These are phyloP conservation scores for Istiophorus platypterus DNA, from an alignment of 2,113 vertebrate genomes.

Conservation along the genomic window DNA sequence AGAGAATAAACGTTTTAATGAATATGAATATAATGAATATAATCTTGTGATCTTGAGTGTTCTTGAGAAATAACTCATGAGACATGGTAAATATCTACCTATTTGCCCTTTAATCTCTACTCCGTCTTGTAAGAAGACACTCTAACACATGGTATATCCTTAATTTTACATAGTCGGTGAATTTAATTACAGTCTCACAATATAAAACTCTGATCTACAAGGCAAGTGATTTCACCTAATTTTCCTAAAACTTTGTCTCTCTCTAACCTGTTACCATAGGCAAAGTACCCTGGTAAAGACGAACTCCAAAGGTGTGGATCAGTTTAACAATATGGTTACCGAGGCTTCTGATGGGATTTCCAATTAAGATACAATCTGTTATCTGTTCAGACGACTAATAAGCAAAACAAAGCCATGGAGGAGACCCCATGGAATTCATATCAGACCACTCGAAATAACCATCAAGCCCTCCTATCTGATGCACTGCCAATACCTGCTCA, in stretches of 20 bases:
- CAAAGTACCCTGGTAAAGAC: constrained; percentile 27
- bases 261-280: constrained; percentile 26
- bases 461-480: constrained; percentile 77
- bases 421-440: constrained; percentile 81
- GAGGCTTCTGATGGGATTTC: constrained; percentile 81
- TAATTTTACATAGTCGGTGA: neutral
- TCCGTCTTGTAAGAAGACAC: too few species aligned
- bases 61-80: too few species aligned
- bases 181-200: neutral
- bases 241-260: constrained; percentile 1
- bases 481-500: constrained; percentile 77
- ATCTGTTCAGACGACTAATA: constrained; percentile 84
- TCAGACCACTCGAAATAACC: constrained; percentile 82
- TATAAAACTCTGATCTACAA: neutral
- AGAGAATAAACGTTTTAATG: too few species aligned
- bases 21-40: too few species aligned
- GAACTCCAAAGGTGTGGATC: constrained; percentile 67
- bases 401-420: constrained; percentile 80
- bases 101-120: too few species aligned
- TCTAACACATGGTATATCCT: neutral
- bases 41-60: too few species aligned
- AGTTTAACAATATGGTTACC: constrained; percentile 77
- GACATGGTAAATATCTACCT: too few species aligned
- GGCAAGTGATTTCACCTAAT: neutral
- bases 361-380: constrained; percentile 86